Evolutionary conservation across 2,888 invertebrate genomes (phyloP), one percentile per base, ranked within the genome.

Genomic region (Cheilosia urbana): DNA sequence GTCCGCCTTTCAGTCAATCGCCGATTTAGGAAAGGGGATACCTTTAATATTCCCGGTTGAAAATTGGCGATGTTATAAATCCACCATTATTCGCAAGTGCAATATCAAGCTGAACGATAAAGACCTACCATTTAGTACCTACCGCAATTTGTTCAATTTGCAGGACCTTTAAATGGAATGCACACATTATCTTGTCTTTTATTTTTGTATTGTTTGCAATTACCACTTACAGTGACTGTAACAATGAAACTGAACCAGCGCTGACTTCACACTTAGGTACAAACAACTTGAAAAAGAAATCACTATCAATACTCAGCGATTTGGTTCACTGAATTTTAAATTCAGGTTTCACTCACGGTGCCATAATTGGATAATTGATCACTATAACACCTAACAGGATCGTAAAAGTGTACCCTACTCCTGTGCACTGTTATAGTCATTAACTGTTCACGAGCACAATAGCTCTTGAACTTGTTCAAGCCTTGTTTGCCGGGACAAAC

Each of bases 321-420:
- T 53, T 62, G 66, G 66, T 73, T 80, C 73, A 60, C 40, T 80
- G 66, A 58, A 55, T 73, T 53, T 45, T 58, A 65, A 53, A 51
- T 53, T 51, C 63, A 55, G 30, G 47, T 47, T 47, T 47, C 47
- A 47, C 47, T 47, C 9, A 17, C 7, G 19, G 47, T 9, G 17
- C 47, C 19, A 47, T 47, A 17, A 47, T 19, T 47, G 47, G 19
- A 47, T 11, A 47, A 47, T 17, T 17, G 17, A 19, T 9, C 19
- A 47, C 47, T 17, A 47, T 47, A 17, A 17, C 17, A 17, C 47
- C 47, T 9, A 19, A 19, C 19, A 47, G 47, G 47, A 47, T 47
- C 17, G 17, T 19, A 4, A 19, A 47, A 19, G 17, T 17, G 2
- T 17, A 45, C 45, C 45, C 45, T 45, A 45, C 45, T 17, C 47